Percentiles rank a stretch among this genome's conserved stretches.
phyloP scores from a whole-genome alignment of 2,797 vertebrate genomes.

The Falco concolor region DNA sequence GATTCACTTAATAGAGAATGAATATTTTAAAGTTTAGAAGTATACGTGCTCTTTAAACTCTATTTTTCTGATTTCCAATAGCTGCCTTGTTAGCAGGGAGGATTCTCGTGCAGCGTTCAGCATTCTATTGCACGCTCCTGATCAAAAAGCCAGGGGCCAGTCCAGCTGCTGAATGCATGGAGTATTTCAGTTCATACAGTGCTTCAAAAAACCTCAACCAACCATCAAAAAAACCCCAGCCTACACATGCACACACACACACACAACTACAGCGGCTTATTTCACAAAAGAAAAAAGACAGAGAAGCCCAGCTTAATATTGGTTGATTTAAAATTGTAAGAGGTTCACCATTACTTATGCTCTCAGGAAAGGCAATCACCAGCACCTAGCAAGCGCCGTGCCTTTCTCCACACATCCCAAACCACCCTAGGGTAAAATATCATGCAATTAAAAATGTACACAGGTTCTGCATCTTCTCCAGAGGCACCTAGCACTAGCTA shows the following conservation, averaged over 20 bases:
- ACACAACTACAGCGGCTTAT: background rate
- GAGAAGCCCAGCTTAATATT: background rate
- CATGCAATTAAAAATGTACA: background rate
- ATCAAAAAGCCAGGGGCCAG: background rate
- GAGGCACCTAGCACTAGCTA: background rate
- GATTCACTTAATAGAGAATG: background rate
- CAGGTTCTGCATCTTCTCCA: background rate
- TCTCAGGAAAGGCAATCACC: background rate
- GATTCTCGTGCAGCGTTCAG: background rate
- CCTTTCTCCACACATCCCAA: background rate
- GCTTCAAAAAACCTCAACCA: background rate
- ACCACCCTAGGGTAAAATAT: background rate
- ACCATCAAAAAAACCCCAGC: background rate
- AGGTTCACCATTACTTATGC: background rate
- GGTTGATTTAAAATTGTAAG: background rate
- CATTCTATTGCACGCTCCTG: background rate
- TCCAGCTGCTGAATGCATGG: background rate
- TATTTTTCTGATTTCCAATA: background rate
- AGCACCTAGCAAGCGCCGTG: background rate
- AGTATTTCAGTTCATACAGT: background rate
- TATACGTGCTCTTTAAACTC: background rate
- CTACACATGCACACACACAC: background rate
- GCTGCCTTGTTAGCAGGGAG: background rate
- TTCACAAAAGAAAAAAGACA: background rate
- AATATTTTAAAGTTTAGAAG: background rate